These are phyloP conservation scores for Poliocrania exsul DNA, from an alignment of 2,797 vertebrate genomes.

Conservation along the genomic window DNA sequence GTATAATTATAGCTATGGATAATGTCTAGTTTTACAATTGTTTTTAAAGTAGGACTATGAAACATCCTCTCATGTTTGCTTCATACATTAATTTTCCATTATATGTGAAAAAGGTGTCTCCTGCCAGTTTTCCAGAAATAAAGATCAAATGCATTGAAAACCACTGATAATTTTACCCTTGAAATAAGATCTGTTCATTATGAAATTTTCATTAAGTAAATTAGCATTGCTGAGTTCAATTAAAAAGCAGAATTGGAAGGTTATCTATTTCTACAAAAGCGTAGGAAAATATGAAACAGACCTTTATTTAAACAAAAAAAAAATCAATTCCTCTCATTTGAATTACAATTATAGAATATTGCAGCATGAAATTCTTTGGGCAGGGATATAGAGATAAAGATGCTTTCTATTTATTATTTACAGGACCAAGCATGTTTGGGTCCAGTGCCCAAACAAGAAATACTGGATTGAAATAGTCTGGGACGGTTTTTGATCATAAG, in stretches of 20 bases:
- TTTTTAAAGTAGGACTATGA: constrained; percentile 29
- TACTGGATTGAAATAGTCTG: constrained; percentile 17
- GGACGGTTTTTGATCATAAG: background rate
- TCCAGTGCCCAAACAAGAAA: constrained; percentile 21
- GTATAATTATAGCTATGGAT: background rate
- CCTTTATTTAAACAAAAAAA: background rate
- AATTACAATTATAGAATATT: background rate
- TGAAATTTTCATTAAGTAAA: background rate
- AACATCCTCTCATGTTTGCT: background rate
- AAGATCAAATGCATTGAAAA: background rate
- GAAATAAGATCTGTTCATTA: background rate
- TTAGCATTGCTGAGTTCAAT: background rate
- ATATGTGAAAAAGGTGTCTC: background rate
- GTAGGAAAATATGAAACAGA: background rate
- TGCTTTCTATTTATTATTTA: background rate
- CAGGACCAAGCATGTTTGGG: background rate
- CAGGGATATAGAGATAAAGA: background rate
- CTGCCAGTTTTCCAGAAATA: background rate
- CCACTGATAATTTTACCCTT: background rate
- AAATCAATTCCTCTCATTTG: background rate
- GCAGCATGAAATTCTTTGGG: background rate
- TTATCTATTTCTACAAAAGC: background rate
- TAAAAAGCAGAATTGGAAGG: background rate
- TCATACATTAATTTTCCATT: constrained; percentile 14
- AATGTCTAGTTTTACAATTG: background rate